Conservation (phyloP, 35 echinoderm and acorn worm genomes). For the Chiridota heheva region DNA sequence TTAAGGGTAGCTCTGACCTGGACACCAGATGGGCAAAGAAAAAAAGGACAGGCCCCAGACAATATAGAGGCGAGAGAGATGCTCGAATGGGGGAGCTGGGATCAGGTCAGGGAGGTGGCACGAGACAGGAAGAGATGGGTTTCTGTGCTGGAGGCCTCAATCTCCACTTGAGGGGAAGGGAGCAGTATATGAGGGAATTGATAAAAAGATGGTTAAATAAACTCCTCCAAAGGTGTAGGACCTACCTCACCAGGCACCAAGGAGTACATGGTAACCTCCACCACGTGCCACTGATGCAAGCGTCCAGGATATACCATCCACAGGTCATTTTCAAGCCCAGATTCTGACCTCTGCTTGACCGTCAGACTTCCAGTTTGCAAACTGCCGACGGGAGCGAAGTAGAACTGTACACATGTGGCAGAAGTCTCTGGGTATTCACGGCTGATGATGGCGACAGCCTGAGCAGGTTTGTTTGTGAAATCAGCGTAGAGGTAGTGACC, state of each 20-base stretch:
- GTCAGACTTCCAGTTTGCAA: neutral
- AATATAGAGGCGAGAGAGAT: no score
- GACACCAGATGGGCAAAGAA: no score
- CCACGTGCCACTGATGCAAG: constrained; percentile 29
- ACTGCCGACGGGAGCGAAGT: constrained; percentile 1
- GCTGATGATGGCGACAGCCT: neutral
- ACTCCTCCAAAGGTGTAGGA: no score
- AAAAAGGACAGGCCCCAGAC: no score
- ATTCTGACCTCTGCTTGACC: constrained; percentile 6
- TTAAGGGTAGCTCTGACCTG: no score
- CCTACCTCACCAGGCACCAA: neutral
- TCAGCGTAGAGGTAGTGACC: constrained; percentile 30
- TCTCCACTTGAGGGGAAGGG: no score
- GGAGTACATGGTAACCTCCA: constrained; percentile 18
- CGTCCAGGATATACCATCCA: neutral
- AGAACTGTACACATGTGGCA: constrained; percentile 10
- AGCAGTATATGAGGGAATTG: no score
- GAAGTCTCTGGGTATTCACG: constrained; percentile 2
- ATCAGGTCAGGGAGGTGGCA: no score
- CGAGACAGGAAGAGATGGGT: no score
- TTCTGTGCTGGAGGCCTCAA: no score
- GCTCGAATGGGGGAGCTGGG: no score
- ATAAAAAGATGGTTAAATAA: no score
- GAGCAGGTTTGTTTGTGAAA: neutral
- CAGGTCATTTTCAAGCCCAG: neutral